Percentiles rank a stretch among this genome's conserved stretches.
Evolutionary conservation across 2,113 vertebrate species (phyloP).

Genomic region (Mormoops blainvillei): DNA sequence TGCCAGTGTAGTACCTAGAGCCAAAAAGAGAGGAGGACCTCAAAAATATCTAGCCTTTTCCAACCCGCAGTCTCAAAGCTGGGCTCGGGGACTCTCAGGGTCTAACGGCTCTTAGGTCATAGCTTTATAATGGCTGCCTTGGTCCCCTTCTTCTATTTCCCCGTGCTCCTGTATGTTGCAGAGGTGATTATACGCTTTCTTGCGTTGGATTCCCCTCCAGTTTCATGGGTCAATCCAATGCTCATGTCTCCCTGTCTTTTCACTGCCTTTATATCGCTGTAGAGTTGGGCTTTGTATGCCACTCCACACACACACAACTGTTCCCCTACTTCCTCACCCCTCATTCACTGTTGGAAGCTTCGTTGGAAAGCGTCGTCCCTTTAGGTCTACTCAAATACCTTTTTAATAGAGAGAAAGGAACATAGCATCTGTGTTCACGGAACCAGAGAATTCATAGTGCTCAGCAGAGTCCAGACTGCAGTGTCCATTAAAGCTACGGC

Average conservation of each 20-base stretch:
- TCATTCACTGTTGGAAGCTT: not conserved
- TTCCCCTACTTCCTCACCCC: not conserved
- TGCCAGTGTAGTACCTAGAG: not conserved
- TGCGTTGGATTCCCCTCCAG: not conserved
- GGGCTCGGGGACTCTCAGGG: not conserved
- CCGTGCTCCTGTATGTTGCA: not conserved
- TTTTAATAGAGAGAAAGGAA: not conserved
- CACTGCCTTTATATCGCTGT: not conserved
- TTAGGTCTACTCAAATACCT: not conserved
- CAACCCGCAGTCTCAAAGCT: not conserved
- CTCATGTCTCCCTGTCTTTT: not conserved
- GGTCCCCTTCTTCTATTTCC: not conserved
- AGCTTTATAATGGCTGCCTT: not conserved
- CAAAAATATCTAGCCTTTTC: not conserved
- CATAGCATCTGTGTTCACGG: not conserved
- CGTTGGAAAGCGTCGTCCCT: not conserved
- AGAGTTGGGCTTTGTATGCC: not conserved
- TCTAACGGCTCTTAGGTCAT: not conserved
- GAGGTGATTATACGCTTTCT: not conserved
- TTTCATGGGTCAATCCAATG: not conserved
- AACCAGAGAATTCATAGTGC: not conserved
- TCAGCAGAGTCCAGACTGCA: not conserved
- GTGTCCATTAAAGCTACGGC: not conserved
- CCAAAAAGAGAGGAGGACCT: not conserved
- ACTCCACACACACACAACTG: not conserved